phyloP scores from a whole-genome alignment of 2,797 vertebrate species.

The Alcedo quadribrachys region DNA sequence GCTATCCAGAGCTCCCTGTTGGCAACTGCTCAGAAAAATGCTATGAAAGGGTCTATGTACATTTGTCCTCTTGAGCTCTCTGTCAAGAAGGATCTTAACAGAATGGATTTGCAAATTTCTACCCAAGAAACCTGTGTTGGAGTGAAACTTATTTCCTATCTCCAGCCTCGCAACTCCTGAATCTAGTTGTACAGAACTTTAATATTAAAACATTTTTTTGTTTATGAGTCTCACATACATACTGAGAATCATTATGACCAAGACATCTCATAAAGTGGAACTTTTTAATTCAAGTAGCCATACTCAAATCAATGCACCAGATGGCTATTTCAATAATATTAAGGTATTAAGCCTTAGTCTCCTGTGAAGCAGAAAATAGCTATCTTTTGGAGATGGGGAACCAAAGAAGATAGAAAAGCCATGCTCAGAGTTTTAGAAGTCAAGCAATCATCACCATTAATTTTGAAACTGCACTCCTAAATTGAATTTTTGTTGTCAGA shows the following conservation, averaged over 20 bases:
- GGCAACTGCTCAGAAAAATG: background rate
- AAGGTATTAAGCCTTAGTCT: constrained; percentile 15
- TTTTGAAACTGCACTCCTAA: background rate
- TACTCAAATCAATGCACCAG: background rate
- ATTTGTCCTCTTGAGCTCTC: background rate
- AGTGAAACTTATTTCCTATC: background rate
- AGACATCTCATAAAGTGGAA: background rate
- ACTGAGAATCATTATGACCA: background rate
- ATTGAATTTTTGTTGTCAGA: background rate
- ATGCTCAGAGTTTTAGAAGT: constrained; percentile 12
- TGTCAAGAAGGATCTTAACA: background rate
- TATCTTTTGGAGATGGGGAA: constrained; percentile 16
- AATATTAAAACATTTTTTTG: background rate
- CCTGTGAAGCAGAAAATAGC: constrained; percentile 41
- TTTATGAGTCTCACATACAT: background rate
- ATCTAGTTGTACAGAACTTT: background rate
- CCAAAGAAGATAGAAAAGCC: constrained; percentile 13
- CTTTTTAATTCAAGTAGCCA: constrained; percentile 35
- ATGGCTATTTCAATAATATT: background rate
- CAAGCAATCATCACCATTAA: background rate
- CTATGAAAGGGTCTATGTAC: accelerated
- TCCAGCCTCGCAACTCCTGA: background rate
- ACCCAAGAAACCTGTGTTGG: background rate
- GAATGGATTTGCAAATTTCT: background rate
- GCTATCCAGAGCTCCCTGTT: background rate